A percentile compares a stretch with the other conserved stretches of the same genome.
Conservation (phyloP, 30 jellyfish, hydroid and myxozoan genomes). For the Turritopsis dohrnii region DNA sequence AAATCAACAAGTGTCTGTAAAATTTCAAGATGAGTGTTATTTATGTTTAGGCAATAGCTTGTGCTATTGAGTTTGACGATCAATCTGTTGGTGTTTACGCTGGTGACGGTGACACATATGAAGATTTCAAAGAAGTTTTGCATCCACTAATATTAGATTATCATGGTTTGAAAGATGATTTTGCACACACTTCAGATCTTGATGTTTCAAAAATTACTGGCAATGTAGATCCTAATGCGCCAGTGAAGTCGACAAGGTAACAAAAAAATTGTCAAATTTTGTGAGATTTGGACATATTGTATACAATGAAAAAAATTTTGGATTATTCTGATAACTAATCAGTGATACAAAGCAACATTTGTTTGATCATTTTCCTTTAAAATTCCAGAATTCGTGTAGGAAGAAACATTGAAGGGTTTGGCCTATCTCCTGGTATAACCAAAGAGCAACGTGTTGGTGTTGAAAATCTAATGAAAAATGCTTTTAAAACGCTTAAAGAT, state of each 20-base stretch:
- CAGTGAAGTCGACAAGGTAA: constrained; percentile 2
- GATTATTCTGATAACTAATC: too few species aligned
- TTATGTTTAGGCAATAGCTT: constrained; percentile 13
- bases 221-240: constrained; percentile 6
- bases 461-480: constrained; percentile 20
- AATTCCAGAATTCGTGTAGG: constrained; percentile 26
- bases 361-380: background rate
- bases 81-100: constrained; percentile 34
- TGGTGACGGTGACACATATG: constrained; percentile 28
- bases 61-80: constrained; percentile 4
- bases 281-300: too few species aligned
- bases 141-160: constrained; percentile 7
- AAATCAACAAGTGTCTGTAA: too few species aligned
- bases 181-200: constrained; percentile 13
- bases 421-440: constrained; percentile 19
- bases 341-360: too few species aligned
- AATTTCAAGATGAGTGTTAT: background rate
- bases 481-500: constrained; percentile 8
- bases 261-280: background rate
- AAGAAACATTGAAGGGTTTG: constrained; percentile 24
- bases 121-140: constrained; percentile 18
- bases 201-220: constrained; percentile 4
- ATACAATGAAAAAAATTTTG: too few species aligned
- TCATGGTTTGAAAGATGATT: constrained; percentile 15
- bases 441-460: constrained; percentile 25